Evolutionary conservation across 2,113 vertebrate species (phyloP).

Genomic region (Etheostoma spectabile): DNA sequence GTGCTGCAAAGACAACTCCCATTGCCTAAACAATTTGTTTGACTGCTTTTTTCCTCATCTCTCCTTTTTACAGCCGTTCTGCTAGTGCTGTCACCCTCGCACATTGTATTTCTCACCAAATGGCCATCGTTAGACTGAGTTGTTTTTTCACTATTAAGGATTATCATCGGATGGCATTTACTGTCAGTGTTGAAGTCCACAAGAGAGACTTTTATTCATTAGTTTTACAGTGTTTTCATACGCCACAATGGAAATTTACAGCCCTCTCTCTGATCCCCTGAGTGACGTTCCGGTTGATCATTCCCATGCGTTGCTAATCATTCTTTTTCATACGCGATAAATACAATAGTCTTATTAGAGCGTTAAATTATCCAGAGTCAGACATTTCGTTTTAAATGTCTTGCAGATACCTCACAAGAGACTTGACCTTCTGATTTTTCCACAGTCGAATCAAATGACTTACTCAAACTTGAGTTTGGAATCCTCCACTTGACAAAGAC

Average conservation of each 20-base stretch:
- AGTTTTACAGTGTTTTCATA: constrained; percentile 69
- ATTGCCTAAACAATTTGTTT: constrained; percentile 42
- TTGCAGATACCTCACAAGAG: constrained; percentile 42
- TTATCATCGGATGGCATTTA: constrained; percentile 44
- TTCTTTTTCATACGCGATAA: constrained; percentile 72
- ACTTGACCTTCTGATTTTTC: constrained; percentile 62
- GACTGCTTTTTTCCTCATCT: constrained; percentile 53
- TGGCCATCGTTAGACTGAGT: constrained; percentile 35
- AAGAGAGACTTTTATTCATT: constrained; percentile 57
- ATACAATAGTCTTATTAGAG: constrained; percentile 74
- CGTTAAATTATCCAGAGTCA: constrained; percentile 74
- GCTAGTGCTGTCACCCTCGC: constrained; percentile 57
- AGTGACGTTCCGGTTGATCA: constrained; percentile 64
- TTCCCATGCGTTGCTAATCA: constrained; percentile 58
- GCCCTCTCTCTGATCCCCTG: constrained; percentile 57
- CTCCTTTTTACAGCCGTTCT: constrained; percentile 48
- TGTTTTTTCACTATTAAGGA: constrained; percentile 54
- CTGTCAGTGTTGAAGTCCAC: constrained; percentile 47
- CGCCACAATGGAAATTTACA: constrained; percentile 62
- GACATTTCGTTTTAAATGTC: constrained; percentile 68
- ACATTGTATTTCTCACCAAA: constrained; percentile 48
- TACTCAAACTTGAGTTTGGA: constrained; percentile 54
- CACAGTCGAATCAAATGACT: constrained; percentile 53
- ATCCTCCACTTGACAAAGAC: constrained; percentile 55
- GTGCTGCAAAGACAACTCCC: constrained; percentile 29